These are phyloP conservation scores for Morpho helenor DNA, from an alignment of 2,888 invertebrate genomes.

Conservation along the genomic window DNA sequence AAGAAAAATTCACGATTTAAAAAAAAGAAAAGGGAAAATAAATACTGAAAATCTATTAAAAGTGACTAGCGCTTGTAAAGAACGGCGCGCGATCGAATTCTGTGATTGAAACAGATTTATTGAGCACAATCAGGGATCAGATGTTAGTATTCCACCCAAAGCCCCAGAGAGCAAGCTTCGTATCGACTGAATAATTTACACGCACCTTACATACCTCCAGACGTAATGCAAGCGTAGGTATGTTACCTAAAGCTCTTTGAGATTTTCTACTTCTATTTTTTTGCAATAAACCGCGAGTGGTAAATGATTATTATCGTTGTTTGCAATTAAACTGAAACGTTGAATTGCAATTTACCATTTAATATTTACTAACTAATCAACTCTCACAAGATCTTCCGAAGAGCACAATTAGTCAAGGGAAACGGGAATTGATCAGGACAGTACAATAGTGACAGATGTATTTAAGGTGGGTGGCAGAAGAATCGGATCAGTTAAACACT, in stretches of 20 bases:
- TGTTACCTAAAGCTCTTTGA: slow-evolving; percentile 35
- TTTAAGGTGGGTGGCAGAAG: no score
- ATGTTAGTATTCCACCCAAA: slow-evolving; percentile 69
- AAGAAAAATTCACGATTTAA: no score
- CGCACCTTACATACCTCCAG: slow-evolving; percentile 39
- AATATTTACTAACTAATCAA: no score
- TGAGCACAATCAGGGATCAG: slow-evolving; percentile 69
- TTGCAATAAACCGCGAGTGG: slow-evolving; percentile 9
- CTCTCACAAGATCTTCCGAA: no score
- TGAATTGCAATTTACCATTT: not conserved
- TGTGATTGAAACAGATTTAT: slow-evolving; percentile 54
- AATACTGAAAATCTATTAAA: not conserved
- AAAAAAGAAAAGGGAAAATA: no score
- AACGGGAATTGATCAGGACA: no score
- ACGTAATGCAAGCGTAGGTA: slow-evolving; percentile 34
- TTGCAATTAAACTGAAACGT: slow-evolving; percentile 24
- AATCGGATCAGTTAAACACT: no score
- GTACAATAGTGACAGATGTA: no score
- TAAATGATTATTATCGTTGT: slow-evolving; percentile 18
- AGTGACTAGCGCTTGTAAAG: slow-evolving; percentile 9
- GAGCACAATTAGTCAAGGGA: no score
- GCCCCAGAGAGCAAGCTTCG: slow-evolving; percentile 57
- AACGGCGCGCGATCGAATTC: slow-evolving; percentile 10
- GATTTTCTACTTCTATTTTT: slow-evolving; percentile 37
- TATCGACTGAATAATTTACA: slow-evolving; percentile 72